Percentiles rank a stretch among this genome's conserved stretches.
phyloP scores from a whole-genome alignment of 2,797 vertebrate genomes.

The Rhyacichthys aspro region DNA sequence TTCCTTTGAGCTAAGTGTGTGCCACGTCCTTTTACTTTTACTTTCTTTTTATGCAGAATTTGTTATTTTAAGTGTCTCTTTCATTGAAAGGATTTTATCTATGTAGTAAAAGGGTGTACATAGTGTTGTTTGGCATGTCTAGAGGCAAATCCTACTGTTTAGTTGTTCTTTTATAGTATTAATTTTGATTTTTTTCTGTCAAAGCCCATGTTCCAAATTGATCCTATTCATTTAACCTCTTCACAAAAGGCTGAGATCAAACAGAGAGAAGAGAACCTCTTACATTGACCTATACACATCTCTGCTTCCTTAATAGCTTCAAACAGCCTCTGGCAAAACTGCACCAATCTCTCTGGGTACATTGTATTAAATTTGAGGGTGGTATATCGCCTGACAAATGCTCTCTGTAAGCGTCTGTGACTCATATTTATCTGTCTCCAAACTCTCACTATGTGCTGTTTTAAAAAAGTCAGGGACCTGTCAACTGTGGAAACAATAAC shows the following conservation, averaged over 20 bases:
- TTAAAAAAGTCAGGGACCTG: constrained; percentile 15
- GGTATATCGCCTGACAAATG: constrained; percentile 1
- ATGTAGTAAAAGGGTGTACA: too few species aligned
- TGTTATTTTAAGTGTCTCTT: too few species aligned
- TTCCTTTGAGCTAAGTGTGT: too few species aligned
- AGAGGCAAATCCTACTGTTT: too few species aligned
- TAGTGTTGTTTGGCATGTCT: too few species aligned
- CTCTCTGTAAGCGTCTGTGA: not conserved
- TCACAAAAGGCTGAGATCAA: not conserved
- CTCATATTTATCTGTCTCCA: constrained; percentile 8
- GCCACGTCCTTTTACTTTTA: too few species aligned
- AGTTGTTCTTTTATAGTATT: too few species aligned
- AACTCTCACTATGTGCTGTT: constrained; percentile 14
- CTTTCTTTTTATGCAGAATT: too few species aligned
- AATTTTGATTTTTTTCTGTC: not conserved
- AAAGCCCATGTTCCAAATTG: not conserved
- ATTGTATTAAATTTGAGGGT: constrained; percentile 15
- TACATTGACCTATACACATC: constrained; percentile 10
- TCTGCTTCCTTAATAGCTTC: not conserved
- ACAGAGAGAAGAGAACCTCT: not conserved
- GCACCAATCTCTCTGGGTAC: not conserved
- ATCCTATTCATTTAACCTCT: not conserved
- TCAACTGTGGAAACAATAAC: constrained; percentile 33
- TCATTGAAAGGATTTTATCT: too few species aligned
- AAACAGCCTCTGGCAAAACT: constrained; percentile 5